Evolutionary conservation across 2,888 invertebrate genomes (phyloP), one percentile per base, ranked within the genome.

Genomic region (Phortica okadai): DNA sequence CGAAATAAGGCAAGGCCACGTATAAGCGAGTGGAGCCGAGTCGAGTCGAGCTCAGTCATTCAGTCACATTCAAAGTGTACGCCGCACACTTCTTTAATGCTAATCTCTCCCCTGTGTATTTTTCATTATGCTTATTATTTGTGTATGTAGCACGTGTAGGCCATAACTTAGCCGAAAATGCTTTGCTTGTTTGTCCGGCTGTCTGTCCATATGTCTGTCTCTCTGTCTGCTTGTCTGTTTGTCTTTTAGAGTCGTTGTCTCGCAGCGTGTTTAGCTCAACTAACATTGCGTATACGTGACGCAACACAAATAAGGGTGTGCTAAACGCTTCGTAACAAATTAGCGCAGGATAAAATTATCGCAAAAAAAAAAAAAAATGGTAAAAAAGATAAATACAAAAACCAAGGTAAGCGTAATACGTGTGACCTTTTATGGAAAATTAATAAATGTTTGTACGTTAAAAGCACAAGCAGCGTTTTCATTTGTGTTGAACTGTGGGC

Each of bases 81-180:
- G 50, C 33, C 56, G 56, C 14, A 82, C 86, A 83, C 82, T 72
- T 72, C 50, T 54, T 83, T 77, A 84, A 83, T 81, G 84, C 84
- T 89, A 89, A 89, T 89, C 88, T 86, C 82, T 89, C 89, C 88
- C 89, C 81, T 82, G 88, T 84, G 89, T 88, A 87, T 89, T 89
- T 87, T 87, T 88, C 87, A 89, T 88, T 89, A 86, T 83, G 85
- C 85, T 85, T 89, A 87, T 89, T 89, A 86, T 89, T 89, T 86
- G 86, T 88, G 87, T 88, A 85, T 87, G 88, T 85, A 41, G 11
- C 86, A 86, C 88, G 85, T 86, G 85, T 82, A 81, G 88, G 83
- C 82, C 86, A 86, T 86, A 86, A 86, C 88, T 86, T 88, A 88
- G 86, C 72, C 81, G 69, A 66, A 66, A 66, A 66, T 66, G 42